Base-by-base conservation (phyloP, 2,888 invertebrate genomes). In the Drosophila algonquin region DNA sequence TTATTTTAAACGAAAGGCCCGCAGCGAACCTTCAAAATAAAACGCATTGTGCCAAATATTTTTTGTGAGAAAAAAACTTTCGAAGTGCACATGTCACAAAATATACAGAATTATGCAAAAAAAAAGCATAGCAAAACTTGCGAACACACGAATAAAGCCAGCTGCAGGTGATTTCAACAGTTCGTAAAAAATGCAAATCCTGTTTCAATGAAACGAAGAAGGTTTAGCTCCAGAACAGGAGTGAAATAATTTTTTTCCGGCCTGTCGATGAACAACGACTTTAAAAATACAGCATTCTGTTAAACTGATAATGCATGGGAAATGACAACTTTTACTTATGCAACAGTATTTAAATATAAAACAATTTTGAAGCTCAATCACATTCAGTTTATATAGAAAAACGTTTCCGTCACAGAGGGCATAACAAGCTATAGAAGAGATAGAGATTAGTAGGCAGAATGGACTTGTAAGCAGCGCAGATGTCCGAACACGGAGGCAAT, bases 161-260 rank as follows among this genome's bases (percentile, higher is more conserved):
- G 85, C 81, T 84, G 87, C 85, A 87, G 87, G 83, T 81, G 85
- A 84, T 73, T 79, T 72, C 69, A 70, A 46, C 68, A 65, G 73
- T 61, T 73, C 55, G 52, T 67, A 61, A 73, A 76, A 69, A 85
- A 70, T 65, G 65, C 69, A 74, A 58, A 84, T 63, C 59, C 53
- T 40, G 47, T 51, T 63, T 27, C 73, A 73, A 48, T 58, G 57
- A 72, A 57, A 73, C 59, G 73, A 58, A 58, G 57, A 55, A 58
- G 64, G 58, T 54, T 72, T 72, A 73, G 63, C 57, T 57, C 51
- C 46, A 6, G 51, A 18, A 45, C 27, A 7, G 27, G 21, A 12
- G 44, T 12, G 54, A 24, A 50, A 55, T 21, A 2, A 12, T 8
- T 16, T 8, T 65, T 24, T 53, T 30, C 14, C 12, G 10, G 14